phyloP scores from a whole-genome alignment of 2,888 invertebrate species.

The Calephelis perditalis region DNA sequence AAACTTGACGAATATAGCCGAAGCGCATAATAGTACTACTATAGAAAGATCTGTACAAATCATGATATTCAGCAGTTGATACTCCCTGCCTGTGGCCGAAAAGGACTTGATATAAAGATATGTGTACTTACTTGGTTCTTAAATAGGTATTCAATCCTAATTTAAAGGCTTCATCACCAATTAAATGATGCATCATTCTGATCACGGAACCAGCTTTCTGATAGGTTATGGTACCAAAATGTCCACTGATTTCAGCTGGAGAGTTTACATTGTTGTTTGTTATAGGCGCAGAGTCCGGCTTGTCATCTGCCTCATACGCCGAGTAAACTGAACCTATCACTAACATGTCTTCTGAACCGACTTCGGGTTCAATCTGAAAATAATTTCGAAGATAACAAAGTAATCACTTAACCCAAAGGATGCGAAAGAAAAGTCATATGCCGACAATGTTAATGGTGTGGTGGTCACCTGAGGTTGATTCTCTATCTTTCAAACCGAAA shows the following conservation, averaged over 20 bases:
- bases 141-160: slow-evolving; percentile 55
- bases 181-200: slow-evolving; percentile 67
- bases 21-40: too few species aligned
- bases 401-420: too few species aligned
- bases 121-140: slow-evolving; percentile 60
- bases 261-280: slow-evolving; percentile 75
- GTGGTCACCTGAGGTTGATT: too few species aligned
- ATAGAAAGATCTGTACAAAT: too few species aligned
- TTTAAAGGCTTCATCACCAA: slow-evolving; percentile 53
- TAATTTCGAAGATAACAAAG: neutral
- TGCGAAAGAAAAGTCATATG: too few species aligned
- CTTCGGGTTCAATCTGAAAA: slow-evolving; percentile 76
- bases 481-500: too few species aligned
- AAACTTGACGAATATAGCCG: too few species aligned
- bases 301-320: slow-evolving; percentile 79
- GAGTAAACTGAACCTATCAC: slow-evolving; percentile 80
- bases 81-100: too few species aligned
- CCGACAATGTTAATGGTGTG: too few species aligned
- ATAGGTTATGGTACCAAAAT: slow-evolving; percentile 83
- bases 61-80: too few species aligned
- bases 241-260: slow-evolving; percentile 78
- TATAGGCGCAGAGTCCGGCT: slow-evolving; percentile 71
- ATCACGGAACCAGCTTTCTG: slow-evolving; percentile 80
- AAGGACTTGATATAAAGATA: too few species aligned
- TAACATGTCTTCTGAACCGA: slow-evolving; percentile 81